Conservation (phyloP, 1,140 invertebrate species). For the Zaprionus davidi region DNA sequence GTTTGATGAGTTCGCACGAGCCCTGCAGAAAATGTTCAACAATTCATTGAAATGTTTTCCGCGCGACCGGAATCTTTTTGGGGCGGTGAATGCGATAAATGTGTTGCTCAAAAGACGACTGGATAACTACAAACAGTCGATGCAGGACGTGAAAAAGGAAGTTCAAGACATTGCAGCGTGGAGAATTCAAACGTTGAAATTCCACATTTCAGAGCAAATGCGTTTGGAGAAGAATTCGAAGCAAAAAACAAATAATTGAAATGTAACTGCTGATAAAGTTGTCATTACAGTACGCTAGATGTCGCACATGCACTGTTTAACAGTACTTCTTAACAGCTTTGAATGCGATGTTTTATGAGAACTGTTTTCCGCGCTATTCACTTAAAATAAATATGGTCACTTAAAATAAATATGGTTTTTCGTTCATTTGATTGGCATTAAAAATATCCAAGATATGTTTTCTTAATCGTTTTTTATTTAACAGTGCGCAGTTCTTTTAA, state of each 20-base stretch:
- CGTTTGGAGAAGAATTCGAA: neutral
- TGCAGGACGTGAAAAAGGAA: neutral
- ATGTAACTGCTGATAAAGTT: neutral
- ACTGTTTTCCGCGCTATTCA: neutral
- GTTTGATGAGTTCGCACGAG: slow-evolving; percentile 16
- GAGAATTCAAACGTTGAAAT: neutral
- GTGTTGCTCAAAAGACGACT: neutral
- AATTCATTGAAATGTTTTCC: slow-evolving; percentile 52
- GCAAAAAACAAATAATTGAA: neutral
- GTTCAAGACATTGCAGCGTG: neutral
- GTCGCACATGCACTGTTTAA: neutral
- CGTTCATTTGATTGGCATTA: neutral
- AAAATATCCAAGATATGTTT: neutral
- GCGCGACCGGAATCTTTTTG: neutral
- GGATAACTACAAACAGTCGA: neutral
- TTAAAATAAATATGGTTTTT: neutral
- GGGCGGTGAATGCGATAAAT: slow-evolving; percentile 29
- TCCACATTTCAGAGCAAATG: neutral
- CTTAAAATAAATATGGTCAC: neutral
- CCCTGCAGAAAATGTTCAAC: slow-evolving; percentile 36
- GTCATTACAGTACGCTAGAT: neutral
- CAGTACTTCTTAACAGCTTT: neutral
- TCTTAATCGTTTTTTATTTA: neutral
- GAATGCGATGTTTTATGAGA: neutral
- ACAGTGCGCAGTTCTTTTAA: neutral